Base-by-base conservation (phyloP, 1,140 invertebrate genomes). In the Heliconius congener region DNA sequence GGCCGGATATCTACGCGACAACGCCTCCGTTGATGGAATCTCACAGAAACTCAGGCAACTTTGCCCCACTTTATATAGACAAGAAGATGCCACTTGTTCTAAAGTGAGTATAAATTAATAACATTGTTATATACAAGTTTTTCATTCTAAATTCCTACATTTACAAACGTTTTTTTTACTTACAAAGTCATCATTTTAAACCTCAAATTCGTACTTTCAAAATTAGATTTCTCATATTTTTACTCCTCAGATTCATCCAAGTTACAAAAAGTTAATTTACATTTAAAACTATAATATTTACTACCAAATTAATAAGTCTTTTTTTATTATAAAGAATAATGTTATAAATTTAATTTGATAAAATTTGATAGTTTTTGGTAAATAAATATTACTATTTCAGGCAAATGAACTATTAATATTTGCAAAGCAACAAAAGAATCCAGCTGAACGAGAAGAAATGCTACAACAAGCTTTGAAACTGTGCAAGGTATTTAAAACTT, bases 51-150 rank as follows among this genome's bases (percentile, higher is more conserved):
- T 99, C n/a, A 95, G 99, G 73, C 97, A 99, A 88, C 95, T 99
- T 0, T 99, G 99, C 91, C 99, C 99, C 0, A 97, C 97, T 85
- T 95, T 99, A 1, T 99, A 99, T 88, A 97, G 97, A 85, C 97
- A 97, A 86, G 99, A 99, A 95, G 99, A 99, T 95, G 99, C 98
- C 23, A 97, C 98, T 50, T 99, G 98, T 92, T 97, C 98, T 27
- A 98, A 99, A 95, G 97, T 98, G 95, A 82, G 72, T 78, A 23
- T 50, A 16, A 73, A 71, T 34, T 71, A 50, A 55, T 52, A 13
- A 23, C 19, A 9, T 80, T 76, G n/a, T 79, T 57, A 23, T 57
- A 57, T 57, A 46, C 3, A 46, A 13, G 13, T 46, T 46, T 46
- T 46, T 46, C 42, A 46, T 46, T 13, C 42, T 42, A 42, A 42